Evolutionary conservation across 2,113 vertebrate genomes (phyloP).

Genomic region (Nansenia antarctica): DNA sequence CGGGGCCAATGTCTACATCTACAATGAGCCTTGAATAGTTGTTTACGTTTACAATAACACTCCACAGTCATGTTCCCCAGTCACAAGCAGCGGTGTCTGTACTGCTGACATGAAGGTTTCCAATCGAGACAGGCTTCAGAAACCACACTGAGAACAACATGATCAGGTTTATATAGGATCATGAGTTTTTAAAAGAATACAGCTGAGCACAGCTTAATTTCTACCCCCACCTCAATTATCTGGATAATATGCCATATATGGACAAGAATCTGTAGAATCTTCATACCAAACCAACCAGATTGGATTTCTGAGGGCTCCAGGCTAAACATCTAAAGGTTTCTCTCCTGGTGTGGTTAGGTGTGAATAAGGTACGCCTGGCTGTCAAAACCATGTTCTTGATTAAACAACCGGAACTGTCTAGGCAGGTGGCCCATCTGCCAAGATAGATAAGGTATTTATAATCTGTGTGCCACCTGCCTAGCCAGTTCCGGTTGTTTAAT

Average conservation of each 20-base stretch:
- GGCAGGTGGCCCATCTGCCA: neutral
- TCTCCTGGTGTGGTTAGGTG: neutral
- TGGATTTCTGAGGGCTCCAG: neutral
- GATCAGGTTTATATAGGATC: neutral
- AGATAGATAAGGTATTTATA: too few species aligned
- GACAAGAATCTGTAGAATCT: too few species aligned
- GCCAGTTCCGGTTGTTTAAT: slow-evolving; percentile 7
- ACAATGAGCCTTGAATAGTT: neutral
- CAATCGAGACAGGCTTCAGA: neutral
- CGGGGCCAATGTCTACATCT: neutral
- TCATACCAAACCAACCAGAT: neutral
- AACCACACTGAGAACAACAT: neutral
- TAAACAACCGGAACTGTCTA: slow-evolving; percentile 11
- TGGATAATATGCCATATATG: too few species aligned
- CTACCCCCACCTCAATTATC: too few species aligned
- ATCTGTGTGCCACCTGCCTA: slow-evolving; percentile 9
- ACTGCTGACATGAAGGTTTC: neutral
- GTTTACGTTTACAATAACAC: neutral
- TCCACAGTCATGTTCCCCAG: neutral
- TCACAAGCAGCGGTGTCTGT: neutral
- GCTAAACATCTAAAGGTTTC: neutral
- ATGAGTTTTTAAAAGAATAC: neutral
- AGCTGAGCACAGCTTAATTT: too few species aligned
- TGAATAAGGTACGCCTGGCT: slow-evolving; percentile 7
- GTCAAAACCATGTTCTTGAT: neutral